Base-by-base conservation (phyloP, 2,888 invertebrate species). In the Sphaerophoria rueppellii region DNA sequence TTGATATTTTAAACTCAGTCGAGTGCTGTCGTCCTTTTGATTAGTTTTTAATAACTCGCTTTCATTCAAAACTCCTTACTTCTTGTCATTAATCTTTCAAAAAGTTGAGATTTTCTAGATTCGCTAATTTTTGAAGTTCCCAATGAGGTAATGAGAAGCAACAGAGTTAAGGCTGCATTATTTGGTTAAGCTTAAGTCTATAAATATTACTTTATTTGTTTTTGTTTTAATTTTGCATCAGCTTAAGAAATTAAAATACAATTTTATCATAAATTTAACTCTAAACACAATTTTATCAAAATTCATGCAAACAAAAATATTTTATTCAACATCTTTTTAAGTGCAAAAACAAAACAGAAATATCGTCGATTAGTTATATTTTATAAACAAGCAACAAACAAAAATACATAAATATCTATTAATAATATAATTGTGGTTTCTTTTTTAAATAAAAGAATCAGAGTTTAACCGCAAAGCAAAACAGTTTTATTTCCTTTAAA, bases 31-130 rank as follows among this genome's bases (percentile, higher is more conserved):
- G 57, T 34, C 54, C 61, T 61, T 50, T 78, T 77, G 7, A 63
- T 12, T 6, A 32, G 32, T 12, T 63, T 43, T 79, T 57, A 50
- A 67, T 43, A 43, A 67, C 71, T 71, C 54, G 71, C 83, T 76
- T 79, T 79, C 65, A 70, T 74, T 74, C 75, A 75, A 16, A 75
- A 67, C 14, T 83, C 55, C 40, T 71, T 60, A 72, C 71, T 76
- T 72, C 11, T 75, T 61, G 71, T 63, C 54, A 60, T 75, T 37
- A 79, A 32, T 48, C 78, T 50, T 69, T 60, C 69, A 73, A 58
- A 46, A 71, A 11, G 4, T 11, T 43, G 11, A 4, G 4, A 65
- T 69, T 60, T 48, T 65, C 79, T 72, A 71, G 60, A 40, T 80
- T 72, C 40, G 79, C 79, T 74, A 71, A 71, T 75, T 78, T 75